phyloP scores from a whole-genome alignment of 2,888 invertebrate genomes.

The Lutraria lutraria region DNA sequence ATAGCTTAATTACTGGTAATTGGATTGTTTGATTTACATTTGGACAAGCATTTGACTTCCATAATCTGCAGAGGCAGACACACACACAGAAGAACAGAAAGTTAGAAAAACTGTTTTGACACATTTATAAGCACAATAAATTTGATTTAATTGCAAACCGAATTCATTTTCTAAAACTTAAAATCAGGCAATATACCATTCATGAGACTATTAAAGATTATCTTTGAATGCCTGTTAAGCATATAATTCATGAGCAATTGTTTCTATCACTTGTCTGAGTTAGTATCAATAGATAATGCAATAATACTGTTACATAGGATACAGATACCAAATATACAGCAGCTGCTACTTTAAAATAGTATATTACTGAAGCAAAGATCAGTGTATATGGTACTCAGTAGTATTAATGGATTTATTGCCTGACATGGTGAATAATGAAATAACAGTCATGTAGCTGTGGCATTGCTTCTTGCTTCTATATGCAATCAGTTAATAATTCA shows the following conservation, averaged over 20 bases:
- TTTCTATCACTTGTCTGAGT: not conserved
- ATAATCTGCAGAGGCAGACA: not conserved
- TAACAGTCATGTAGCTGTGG: slow-evolving; percentile 17
- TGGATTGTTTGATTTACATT: not conserved
- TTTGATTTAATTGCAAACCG: not conserved
- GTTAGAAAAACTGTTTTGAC: not conserved
- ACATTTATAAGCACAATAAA: not conserved
- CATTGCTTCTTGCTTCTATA: not conserved
- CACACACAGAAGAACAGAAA: not conserved
- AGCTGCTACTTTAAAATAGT: not conserved
- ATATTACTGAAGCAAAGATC: not conserved
- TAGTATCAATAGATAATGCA: not conserved
- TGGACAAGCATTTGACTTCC: not conserved
- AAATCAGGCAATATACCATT: not conserved
- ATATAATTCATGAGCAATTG: not conserved
- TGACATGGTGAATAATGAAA: not conserved
- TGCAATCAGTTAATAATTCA: slow-evolving; percentile 41
- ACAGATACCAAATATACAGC: not conserved
- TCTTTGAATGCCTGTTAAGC: not conserved
- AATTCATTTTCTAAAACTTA: not conserved
- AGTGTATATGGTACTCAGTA: not conserved
- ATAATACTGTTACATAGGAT: not conserved
- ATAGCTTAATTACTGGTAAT: no score
- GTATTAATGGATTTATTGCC: slow-evolving; percentile 22
- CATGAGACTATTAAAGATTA: not conserved